Percentiles rank a stretch among this genome's conserved stretches.
These are phyloP conservation scores for Neodon shergylaensis DNA, from an alignment of 2,113 vertebrate genomes.

Conservation along the genomic window DNA sequence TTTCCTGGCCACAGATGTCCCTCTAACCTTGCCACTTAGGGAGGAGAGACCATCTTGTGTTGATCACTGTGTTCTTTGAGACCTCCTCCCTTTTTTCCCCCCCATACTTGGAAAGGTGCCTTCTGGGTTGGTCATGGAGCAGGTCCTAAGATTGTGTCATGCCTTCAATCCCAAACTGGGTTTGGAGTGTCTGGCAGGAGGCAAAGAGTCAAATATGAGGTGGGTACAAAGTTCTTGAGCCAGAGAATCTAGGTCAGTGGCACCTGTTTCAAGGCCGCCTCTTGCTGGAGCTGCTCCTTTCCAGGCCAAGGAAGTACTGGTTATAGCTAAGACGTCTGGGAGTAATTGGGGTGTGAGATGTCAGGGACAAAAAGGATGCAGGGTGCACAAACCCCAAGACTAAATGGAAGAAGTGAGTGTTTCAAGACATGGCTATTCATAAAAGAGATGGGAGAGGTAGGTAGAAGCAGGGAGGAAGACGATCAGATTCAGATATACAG, in stretches of 20 bases:
- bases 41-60: no score
- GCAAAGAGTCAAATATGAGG: not conserved
- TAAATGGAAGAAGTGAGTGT: no score
- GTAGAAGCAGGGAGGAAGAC: no score
- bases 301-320: not conserved
- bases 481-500: no score
- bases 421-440: not conserved
- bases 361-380: not conserved
- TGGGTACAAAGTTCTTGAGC: no score
- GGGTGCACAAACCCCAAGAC: not conserved
- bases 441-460: not conserved
- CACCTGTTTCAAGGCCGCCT: not conserved
- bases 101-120: not conserved
- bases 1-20: not conserved
- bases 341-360: not conserved
- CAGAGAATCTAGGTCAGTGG: not conserved
- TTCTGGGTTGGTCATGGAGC: not conserved
- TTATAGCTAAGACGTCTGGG: not conserved
- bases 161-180: not conserved
- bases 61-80: not conserved
- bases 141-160: not conserved
- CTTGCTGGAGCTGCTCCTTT: no score
- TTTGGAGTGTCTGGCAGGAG: not conserved
- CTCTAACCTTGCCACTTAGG: not conserved
- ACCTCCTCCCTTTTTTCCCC: fast-evolving